A percentile compares a stretch with the other conserved stretches of the same genome.
These are phyloP conservation scores for Drosophila trapezifrons DNA, from an alignment of 1,140 invertebrate genomes.

Conservation along the genomic window DNA sequence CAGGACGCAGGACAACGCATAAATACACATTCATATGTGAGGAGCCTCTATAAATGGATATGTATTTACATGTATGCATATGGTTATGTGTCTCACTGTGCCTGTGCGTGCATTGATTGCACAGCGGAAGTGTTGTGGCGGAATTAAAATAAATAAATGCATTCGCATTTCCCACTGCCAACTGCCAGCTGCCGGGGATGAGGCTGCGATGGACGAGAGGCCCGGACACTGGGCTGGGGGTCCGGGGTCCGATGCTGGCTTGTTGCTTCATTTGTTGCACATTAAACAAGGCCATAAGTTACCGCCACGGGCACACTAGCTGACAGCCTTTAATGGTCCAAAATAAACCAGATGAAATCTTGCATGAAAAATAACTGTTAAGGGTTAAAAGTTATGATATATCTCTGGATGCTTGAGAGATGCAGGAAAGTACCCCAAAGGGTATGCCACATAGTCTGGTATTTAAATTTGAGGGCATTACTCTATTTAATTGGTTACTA, in stretches of 20 bases:
- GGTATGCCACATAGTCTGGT: not conserved
- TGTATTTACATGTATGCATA: conserved; percentile 41
- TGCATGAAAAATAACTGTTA: conserved; percentile 7
- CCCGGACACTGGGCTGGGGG: conserved; percentile 2
- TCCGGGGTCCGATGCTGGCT: conserved; percentile 22
- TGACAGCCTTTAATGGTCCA: conserved; percentile 47
- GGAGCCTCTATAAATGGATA: conserved; percentile 22
- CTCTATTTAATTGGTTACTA: not conserved
- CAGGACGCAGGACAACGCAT: conserved; percentile 18
- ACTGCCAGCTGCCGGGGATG: conserved; percentile 15
- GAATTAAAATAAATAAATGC: conserved; percentile 83
- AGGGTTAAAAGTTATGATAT: conserved; percentile 6
- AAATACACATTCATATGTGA: conserved; percentile 12
- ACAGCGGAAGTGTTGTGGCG: conserved; percentile 80
- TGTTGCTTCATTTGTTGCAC: conserved; percentile 78
- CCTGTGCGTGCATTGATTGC: conserved; percentile 79
- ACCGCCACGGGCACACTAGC: conserved; percentile 35
- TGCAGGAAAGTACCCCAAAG: no score
- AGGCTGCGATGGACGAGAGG: conserved; percentile 1
- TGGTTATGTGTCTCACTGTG: conserved; percentile 65
- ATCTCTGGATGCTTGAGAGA: not conserved
- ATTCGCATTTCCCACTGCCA: conserved; percentile 69
- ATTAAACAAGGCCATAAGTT: conserved; percentile 66
- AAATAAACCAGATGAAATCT: conserved; percentile 26
- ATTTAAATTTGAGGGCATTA: not conserved